phyloP scores from a whole-genome alignment of 2,797 vertebrate species.

The Amblyraja radiata region DNA sequence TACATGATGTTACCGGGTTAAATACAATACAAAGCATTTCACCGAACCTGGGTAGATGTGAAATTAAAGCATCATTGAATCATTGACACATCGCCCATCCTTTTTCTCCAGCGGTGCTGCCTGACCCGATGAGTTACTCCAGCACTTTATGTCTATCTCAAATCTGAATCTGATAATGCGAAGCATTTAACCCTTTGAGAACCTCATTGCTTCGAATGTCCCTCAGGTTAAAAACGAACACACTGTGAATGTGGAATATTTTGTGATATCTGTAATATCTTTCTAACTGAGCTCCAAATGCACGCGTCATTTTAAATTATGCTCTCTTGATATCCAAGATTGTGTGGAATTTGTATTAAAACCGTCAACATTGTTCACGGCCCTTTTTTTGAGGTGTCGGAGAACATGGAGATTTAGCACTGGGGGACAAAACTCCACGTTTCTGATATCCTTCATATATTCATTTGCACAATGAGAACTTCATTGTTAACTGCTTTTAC shows the following conservation, averaged over 20 bases:
- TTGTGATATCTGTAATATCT: neutral
- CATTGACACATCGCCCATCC: too few relatives aligned
- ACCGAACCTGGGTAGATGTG: too few relatives aligned
- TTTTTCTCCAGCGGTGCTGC: too few relatives aligned
- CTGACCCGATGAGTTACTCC: too few relatives aligned
- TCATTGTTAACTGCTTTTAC: too few relatives aligned
- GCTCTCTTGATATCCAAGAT: neutral
- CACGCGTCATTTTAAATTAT: neutral
- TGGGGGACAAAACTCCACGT: neutral
- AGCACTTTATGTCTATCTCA: too few relatives aligned
- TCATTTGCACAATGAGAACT: too few relatives aligned
- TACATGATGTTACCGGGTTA: too few relatives aligned
- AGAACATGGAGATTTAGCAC: neutral
- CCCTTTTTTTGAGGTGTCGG: neutral
- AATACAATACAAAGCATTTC: too few relatives aligned
- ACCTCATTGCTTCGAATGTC: too few relatives aligned
- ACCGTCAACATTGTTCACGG: neutral
- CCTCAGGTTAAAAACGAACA: neutral
- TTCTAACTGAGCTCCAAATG: neutral
- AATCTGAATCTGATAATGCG: neutral
- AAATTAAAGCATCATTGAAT: too few relatives aligned
- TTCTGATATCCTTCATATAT: neutral
- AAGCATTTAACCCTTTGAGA: slow-evolving; percentile 2
- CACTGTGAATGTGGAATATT: neutral
- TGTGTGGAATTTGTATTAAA: neutral